phyloP scores from a whole-genome alignment of 2,113 vertebrate species.

The Ceyx margarethae region DNA sequence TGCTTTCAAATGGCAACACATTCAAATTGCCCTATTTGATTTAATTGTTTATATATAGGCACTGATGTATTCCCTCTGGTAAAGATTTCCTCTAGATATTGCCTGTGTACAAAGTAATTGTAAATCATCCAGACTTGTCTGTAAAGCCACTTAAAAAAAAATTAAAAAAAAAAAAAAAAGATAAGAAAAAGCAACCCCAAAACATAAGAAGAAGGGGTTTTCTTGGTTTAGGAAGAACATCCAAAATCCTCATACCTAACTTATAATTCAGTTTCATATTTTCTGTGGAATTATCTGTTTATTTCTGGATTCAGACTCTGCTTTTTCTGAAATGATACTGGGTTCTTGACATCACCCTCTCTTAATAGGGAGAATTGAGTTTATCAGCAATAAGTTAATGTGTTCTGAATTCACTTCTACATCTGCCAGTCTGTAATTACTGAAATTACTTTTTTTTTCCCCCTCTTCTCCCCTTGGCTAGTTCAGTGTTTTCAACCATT shows the following conservation, averaged over 20 bases:
- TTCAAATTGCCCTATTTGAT: not conserved
- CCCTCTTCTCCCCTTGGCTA: slow-evolving; percentile 39
- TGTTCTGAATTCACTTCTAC: slow-evolving; percentile 53
- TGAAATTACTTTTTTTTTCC: slow-evolving; percentile 32
- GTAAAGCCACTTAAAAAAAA: not conserved
- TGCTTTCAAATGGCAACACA: not conserved
- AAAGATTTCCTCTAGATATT: not conserved
- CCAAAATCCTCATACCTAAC: not conserved
- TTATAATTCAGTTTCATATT: not conserved
- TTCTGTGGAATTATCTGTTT: not conserved
- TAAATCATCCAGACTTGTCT: not conserved
- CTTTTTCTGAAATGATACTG: not conserved
- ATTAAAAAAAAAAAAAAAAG: no score
- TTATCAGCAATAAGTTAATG: not conserved
- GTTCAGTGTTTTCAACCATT: slow-evolving; percentile 47
- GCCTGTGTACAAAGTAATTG: not conserved
- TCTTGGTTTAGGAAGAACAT: not conserved
- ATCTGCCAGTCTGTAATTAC: slow-evolving; percentile 28
- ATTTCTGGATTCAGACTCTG: not conserved
- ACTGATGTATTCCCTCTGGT: not conserved
- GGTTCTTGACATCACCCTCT: not conserved
- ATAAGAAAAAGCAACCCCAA: not conserved
- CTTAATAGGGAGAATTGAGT: not conserved
- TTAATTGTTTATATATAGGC: not conserved
- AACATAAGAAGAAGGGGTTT: not conserved